Evolutionary conservation across 2,113 vertebrate genomes (phyloP), one percentile per base, ranked within the genome.

Genomic region (Sitta europaea): DNA sequence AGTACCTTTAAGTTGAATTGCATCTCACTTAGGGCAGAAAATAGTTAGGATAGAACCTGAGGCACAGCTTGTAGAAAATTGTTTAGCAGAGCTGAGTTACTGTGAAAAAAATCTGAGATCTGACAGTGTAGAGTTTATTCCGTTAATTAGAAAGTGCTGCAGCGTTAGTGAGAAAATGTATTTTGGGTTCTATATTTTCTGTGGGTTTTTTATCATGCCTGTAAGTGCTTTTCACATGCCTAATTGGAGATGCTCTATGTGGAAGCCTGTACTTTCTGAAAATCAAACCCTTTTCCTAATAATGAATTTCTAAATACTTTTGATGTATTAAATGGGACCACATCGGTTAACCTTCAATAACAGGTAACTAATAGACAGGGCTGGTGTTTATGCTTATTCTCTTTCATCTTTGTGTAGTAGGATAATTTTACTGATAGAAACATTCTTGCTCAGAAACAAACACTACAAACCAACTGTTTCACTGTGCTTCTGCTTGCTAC

Each of bases 41-140:
- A 84, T 91, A 65, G 35, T 71, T 86, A 65, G 84, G 73, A 84
- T 81, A 91, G 90, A 91, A 61, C 48, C 7, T 42, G 40, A 81
- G 91, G 75, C 35, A 63, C 78, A 92, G 63, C 74, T 90, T 82
- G 54, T 66, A 83, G 84, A 79, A 96, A 90, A 76, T 6, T 0
- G 31, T 93, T 92, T 76, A 93, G n/a, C 63, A 90, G 63, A 92
- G 74, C 85, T 71, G 88, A 80, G 67, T 58, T 94, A 81, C 67
- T 55, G 59, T 63, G 47, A 88, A 84, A 82, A 89, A 90, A 79
- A 92, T 66, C 75, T 45, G 81, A 96, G 93, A 91, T 76, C 50
- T 86, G 78, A 66, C 71, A 88, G 67, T 5, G 1, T 27, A 24
- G 81, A 24, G 81, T 94, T 96, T 94, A 86, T 83, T 77, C 82